Evolutionary conservation across 2,888 invertebrate genomes (phyloP).

Genomic region (Malachius bipustulatus): DNA sequence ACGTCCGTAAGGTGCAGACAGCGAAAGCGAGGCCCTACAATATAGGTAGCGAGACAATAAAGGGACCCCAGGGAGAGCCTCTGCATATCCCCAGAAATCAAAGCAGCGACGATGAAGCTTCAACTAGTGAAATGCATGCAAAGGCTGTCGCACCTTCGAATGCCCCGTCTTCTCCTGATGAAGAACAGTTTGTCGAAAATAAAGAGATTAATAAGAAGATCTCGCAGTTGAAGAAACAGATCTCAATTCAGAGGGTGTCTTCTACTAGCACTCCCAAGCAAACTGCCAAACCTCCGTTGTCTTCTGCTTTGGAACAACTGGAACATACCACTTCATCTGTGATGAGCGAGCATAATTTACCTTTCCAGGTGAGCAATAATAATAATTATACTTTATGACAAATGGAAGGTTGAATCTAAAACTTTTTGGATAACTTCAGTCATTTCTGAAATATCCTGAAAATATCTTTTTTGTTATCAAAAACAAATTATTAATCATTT

Average conservation of each 20-base stretch:
- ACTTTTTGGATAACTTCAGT: too few relatives aligned
- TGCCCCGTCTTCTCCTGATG: not conserved
- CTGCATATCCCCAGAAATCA: conserved; percentile 11
- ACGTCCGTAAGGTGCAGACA: conserved; percentile 26
- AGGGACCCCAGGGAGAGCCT: conserved; percentile 12
- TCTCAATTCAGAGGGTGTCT: conserved; percentile 27
- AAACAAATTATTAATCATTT: too few relatives aligned
- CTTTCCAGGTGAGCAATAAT: conserved; percentile 31
- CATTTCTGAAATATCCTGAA: too few relatives aligned
- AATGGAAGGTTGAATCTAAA: too few relatives aligned
- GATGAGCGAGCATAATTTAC: conserved; percentile 30
- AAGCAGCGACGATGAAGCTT: conserved; percentile 25
- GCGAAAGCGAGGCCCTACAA: conserved; percentile 24
- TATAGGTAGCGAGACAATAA: conserved; percentile 27
- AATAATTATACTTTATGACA: too few relatives aligned
- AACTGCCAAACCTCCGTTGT: conserved; percentile 15
- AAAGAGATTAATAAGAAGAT: conserved; percentile 24
- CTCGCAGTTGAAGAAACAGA: conserved; percentile 26
- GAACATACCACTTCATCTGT: conserved; percentile 33
- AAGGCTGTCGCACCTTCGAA: conserved; percentile 9
- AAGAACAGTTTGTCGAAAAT: conserved; percentile 6
- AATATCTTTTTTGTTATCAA: too few relatives aligned
- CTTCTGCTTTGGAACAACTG: conserved; percentile 30
- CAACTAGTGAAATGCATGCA: conserved; percentile 8
- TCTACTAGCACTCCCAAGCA: conserved; percentile 14